phyloP scores from a whole-genome alignment of 2,113 vertebrate genomes.

The Nothobranchius furzeri region DNA sequence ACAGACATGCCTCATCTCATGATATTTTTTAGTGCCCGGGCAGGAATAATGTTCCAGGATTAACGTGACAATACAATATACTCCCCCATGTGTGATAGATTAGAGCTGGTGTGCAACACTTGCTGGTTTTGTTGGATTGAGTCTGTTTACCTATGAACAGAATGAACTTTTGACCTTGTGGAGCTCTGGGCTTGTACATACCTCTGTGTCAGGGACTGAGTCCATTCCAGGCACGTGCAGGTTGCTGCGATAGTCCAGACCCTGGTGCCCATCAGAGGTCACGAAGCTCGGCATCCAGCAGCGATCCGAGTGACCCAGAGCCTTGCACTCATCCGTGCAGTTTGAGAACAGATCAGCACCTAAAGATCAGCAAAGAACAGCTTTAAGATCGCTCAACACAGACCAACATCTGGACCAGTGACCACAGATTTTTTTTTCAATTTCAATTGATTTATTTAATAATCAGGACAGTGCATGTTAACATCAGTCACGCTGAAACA shows the following conservation, averaged over 20 bases:
- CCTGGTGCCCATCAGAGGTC: slow-evolving; percentile 92
- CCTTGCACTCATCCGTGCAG: slow-evolving; percentile 99
- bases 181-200: slow-evolving; percentile 91
- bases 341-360: slow-evolving; percentile 97
- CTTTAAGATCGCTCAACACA: no score
- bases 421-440: no score
- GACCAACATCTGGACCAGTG: no score
- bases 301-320: slow-evolving; percentile 96
- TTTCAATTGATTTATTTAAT: no score
- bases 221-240: slow-evolving; percentile 99
- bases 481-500: no score
- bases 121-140: slow-evolving; percentile 63
- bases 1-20: no score
- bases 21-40: no score
- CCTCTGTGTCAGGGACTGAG: slow-evolving; percentile 96
- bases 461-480: no score
- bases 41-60: no score
- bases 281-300: slow-evolving; percentile 99
- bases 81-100: no score
- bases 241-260: slow-evolving; percentile 97
- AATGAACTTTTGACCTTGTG: slow-evolving; percentile 84
- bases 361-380: slow-evolving; percentile 31
- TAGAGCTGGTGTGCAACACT: no score
- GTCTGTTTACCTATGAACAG: slow-evolving; percentile 98
- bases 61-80: no score